Percentiles rank a stretch among this genome's conserved stretches.
These are phyloP conservation scores for Pinna nobilis DNA, from an alignment of 1,140 invertebrate genomes.

Conservation along the genomic window DNA sequence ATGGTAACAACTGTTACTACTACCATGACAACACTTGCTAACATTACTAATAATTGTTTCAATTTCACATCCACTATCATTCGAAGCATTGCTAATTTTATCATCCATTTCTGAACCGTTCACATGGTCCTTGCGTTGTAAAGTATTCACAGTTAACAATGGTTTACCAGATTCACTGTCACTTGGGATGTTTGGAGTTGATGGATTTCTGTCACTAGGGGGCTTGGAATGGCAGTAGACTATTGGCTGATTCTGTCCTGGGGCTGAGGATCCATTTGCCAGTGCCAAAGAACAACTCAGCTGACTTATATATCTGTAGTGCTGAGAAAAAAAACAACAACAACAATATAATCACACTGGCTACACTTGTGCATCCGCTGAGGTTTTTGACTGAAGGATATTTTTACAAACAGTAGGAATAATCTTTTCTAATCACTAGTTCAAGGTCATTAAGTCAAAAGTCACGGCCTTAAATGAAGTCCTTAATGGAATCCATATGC, in stretches of 20 bases:
- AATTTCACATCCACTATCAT: constrained; percentile 41
- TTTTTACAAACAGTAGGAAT: too few relatives aligned
- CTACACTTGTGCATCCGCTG: too few relatives aligned
- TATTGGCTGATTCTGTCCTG: constrained; percentile 30
- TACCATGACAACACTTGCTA: neutral
- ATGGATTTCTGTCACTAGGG: neutral
- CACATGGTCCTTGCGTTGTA: neutral
- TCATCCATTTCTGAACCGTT: constrained; percentile 28
- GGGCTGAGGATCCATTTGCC: constrained; percentile 13
- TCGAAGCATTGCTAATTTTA: constrained; percentile 37
- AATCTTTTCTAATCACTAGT: too few relatives aligned
- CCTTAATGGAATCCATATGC: too few relatives aligned
- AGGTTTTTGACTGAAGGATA: too few relatives aligned
- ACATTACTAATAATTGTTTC: too few relatives aligned
- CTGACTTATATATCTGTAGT: constrained; percentile 35
- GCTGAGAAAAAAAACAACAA: constrained; percentile 16
- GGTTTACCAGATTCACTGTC: neutral
- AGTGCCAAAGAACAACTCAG: constrained; percentile 24
- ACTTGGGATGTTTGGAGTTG: neutral
- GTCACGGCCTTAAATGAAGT: too few relatives aligned
- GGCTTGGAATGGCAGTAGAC: constrained; percentile 39
- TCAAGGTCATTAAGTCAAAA: too few relatives aligned
- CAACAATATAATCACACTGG: too few relatives aligned
- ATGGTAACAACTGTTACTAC: constrained; percentile 1
- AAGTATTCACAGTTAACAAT: neutral